Conservation (phyloP, 2,113 vertebrate species). For the Daphoenositta chrysoptera region DNA sequence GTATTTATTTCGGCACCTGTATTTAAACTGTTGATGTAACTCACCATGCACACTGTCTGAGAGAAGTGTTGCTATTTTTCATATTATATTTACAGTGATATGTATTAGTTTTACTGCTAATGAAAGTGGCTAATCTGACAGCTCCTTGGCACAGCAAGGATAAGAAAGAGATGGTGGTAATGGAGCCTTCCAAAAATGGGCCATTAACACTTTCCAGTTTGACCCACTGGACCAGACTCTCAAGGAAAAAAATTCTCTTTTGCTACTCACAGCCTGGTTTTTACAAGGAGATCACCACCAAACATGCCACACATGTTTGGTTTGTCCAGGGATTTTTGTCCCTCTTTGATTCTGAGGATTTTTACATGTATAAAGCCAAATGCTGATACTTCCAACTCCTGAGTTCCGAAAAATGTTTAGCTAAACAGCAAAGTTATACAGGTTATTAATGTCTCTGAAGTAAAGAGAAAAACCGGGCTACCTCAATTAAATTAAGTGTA, state of each 20-base stretch:
- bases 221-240: not conserved
- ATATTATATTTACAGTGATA: not conserved
- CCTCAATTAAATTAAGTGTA: not conserved
- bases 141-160: not conserved
- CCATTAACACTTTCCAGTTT: not conserved
- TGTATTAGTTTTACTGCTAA: not conserved
- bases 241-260: not conserved
- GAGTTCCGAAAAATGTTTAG: not conserved
- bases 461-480: not conserved
- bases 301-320: not conserved
- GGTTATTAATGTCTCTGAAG: not conserved
- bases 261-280: not conserved
- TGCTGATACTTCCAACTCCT: not conserved
- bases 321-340: accelerated
- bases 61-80: not conserved
- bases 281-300: not conserved
- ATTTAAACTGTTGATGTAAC: not conserved
- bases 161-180: not conserved
- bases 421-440: not conserved
- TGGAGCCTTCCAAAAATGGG: not conserved
- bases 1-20: not conserved
- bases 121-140: not conserved
- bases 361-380: not conserved
- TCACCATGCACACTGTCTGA: not conserved
- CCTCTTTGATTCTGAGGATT: not conserved